Evolutionary conservation across 2,797 vertebrate species (phyloP), one percentile per base, ranked within the genome.

Genomic region (Rallus crepitans): DNA sequence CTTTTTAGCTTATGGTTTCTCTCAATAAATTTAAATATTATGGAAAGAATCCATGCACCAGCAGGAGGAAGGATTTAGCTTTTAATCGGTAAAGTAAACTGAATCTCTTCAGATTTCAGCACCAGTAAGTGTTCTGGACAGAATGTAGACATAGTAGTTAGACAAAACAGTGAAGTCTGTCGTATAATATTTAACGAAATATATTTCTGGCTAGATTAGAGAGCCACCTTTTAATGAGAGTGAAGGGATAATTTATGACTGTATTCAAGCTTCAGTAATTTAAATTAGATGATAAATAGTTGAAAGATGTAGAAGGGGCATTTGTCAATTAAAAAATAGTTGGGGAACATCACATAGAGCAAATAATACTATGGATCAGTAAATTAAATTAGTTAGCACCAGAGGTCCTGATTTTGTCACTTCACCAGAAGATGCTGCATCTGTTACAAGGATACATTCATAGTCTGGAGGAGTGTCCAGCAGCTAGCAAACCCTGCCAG

Each of bases 71-170:
- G 30, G 64, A 65, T 89, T 94, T 90, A 71, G 64, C 48, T 80
- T 95, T 89, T 92, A 96, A 93, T 95, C 92, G 57, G 92, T 94
- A 87, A 97, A 97, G 90, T 98, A 98, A 98, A 97, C 88, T 91
- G 95, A 94, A 92, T 96, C 90, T 87, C 60, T 93, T 96, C 82
- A 90, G 85, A 96, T 98, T 98, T 98, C 93, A 95, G 86, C 94
- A 96, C 90, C 95, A 96, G 52, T 89, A 91, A 96, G 94, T 94
- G 79, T 93, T 81, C 59, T 95, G 94, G 94, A 97, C 80, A 89
- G 83, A 89, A 92, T 72, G 82, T 88, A 94, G 89, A 84, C 80
- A 76, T 91, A 97, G 86, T 71, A 97, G 77, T 97, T 90, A 93
- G 82, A 95, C 95, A 89, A 87, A 98, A 97, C 94, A 95, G 82